Conservation (phyloP, 2,797 vertebrate genomes). For the Halcyon smyrnensis region DNA sequence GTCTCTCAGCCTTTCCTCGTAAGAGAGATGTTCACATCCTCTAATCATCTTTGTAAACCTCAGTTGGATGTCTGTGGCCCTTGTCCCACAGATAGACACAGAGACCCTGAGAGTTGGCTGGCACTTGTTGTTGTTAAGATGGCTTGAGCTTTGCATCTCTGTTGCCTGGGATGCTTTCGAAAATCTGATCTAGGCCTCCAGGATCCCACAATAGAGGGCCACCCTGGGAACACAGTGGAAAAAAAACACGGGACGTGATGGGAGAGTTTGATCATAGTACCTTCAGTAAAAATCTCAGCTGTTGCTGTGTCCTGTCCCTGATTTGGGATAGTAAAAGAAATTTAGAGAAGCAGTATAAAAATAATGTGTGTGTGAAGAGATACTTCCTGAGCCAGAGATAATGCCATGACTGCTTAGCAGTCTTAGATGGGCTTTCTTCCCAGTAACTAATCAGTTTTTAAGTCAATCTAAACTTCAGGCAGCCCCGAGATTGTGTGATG, state of each 20-base stretch:
- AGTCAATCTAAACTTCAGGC: background rate
- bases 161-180: background rate
- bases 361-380: background rate
- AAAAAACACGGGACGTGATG: background rate
- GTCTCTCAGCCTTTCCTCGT: no score
- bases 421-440: background rate
- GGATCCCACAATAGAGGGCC: background rate
- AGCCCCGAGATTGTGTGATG: background rate
- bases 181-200: background rate
- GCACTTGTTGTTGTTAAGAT: background rate
- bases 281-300: background rate
- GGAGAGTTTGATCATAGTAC: background rate
- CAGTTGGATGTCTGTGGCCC: no score
- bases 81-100: background rate
- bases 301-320: background rate
- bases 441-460: background rate
- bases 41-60: no score
- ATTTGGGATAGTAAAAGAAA: background rate
- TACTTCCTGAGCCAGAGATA: background rate
- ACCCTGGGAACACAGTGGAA: background rate
- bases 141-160: background rate
- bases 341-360: background rate
- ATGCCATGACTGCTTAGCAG: background rate
- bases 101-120: background rate
- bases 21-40: no score